Conservation (phyloP, 2,888 invertebrate genomes). For the Epinotia brunnichana region DNA sequence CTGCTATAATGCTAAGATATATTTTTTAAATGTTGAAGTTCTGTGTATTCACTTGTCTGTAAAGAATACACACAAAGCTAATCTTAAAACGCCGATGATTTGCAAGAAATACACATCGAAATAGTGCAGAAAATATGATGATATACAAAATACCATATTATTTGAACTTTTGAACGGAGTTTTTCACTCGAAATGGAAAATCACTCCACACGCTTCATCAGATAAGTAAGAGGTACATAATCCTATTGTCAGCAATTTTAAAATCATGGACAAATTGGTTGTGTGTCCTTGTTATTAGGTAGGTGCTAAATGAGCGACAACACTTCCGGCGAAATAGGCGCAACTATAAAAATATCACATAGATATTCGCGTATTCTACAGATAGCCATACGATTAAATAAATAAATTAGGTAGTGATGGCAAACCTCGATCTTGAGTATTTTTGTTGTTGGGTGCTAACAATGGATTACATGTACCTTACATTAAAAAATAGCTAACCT, state of each 20-base stretch:
- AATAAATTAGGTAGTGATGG: too few relatives aligned
- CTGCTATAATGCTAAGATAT: not conserved
- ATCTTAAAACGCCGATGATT: not conserved
- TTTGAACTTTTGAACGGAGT: not conserved
- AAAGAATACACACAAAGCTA: not conserved
- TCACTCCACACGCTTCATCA: not conserved
- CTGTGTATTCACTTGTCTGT: not conserved
- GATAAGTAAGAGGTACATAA: not conserved
- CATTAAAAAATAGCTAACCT: constrained; percentile 1
- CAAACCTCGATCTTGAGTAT: not conserved
- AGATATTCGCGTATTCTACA: too few relatives aligned
- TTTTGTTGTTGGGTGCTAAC: not conserved
- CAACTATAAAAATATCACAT: too few relatives aligned
- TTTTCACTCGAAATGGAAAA: not conserved
- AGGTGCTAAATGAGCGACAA: too few relatives aligned
- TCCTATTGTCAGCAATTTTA: not conserved
- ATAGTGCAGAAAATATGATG: not conserved
- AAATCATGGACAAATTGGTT: not conserved
- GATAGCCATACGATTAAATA: too few relatives aligned
- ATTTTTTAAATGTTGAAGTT: not conserved
- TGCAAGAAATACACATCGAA: not conserved
- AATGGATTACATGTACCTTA: not conserved
- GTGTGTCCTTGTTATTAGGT: not conserved
- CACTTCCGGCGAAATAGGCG: too few relatives aligned
- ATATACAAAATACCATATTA: not conserved